Conservation (phyloP, 2,113 vertebrate species). For the Eleginops maclovinus region DNA sequence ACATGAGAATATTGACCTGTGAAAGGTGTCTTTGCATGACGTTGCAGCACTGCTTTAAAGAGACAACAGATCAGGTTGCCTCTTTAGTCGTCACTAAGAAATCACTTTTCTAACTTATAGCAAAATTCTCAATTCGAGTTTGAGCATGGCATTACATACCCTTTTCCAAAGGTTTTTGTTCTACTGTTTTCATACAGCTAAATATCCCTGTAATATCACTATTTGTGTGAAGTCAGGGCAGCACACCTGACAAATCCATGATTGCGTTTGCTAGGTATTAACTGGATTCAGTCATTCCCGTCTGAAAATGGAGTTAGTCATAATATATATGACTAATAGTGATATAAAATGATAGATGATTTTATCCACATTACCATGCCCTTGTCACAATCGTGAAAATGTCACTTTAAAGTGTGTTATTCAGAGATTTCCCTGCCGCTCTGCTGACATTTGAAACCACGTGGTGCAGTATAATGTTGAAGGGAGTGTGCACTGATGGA, state of each 20-base stretch:
- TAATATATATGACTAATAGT: not conserved
- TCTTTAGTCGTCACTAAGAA: not conserved
- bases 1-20: too few species aligned
- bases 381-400: constrained; percentile 36
- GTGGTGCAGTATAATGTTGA: constrained; percentile 20
- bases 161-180: not conserved
- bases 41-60: not conserved
- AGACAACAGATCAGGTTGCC: not conserved
- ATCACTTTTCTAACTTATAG: not conserved
- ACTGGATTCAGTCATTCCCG: constrained; percentile 7
- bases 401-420: constrained; percentile 42
- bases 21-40: not conserved
- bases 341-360: constrained; percentile 10
- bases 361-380: constrained; percentile 21
- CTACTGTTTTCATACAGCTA: not conserved
- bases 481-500: constrained; percentile 27
- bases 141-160: not conserved
- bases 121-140: not conserved
- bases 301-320: not conserved
- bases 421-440: constrained; percentile 37
- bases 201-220: not conserved
- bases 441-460: constrained; percentile 55
- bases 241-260: not conserved
- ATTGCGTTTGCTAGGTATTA: not conserved
- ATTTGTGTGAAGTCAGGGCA: not conserved